Conservation (phyloP, 2,113 vertebrate genomes). For the Amazona guildingii region DNA sequence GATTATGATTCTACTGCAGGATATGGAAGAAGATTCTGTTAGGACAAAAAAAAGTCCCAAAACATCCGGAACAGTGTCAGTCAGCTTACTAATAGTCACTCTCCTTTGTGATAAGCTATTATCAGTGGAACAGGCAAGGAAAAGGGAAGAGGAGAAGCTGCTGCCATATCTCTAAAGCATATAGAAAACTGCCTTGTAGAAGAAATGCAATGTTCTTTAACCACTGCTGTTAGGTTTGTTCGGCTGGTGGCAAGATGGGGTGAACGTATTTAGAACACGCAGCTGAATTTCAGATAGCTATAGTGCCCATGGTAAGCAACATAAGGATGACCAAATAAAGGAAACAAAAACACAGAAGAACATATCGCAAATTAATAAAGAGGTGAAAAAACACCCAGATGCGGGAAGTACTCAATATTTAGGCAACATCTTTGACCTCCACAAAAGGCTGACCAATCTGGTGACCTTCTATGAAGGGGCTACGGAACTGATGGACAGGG, state of each 20-base stretch:
- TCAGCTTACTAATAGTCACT: neutral
- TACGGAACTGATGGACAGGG: no score
- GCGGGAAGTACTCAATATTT: neutral
- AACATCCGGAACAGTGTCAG: slow-evolving; percentile 8
- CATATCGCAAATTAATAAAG: neutral
- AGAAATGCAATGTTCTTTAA: neutral
- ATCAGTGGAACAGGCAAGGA: neutral
- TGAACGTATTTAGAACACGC: neutral
- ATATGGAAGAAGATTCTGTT: slow-evolving; percentile 3
- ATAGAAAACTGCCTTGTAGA: neutral
- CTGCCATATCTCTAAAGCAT: neutral
- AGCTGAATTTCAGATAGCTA: neutral
- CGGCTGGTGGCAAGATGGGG: neutral
- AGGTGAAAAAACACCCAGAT: neutral
- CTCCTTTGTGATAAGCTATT: neutral
- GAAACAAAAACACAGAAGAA: neutral
- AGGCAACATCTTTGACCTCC: neutral
- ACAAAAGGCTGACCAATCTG: neutral
- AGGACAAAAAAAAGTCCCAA: neutral
- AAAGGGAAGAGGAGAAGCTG: neutral
- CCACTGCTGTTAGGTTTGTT: neutral
- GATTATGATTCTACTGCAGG: neutral
- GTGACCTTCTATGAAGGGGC: no score
- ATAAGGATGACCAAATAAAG: neutral
- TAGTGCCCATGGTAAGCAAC: neutral